These are phyloP conservation scores for Drosophila arizonae DNA, from an alignment of 1,140 invertebrate genomes.

Conservation along the genomic window DNA sequence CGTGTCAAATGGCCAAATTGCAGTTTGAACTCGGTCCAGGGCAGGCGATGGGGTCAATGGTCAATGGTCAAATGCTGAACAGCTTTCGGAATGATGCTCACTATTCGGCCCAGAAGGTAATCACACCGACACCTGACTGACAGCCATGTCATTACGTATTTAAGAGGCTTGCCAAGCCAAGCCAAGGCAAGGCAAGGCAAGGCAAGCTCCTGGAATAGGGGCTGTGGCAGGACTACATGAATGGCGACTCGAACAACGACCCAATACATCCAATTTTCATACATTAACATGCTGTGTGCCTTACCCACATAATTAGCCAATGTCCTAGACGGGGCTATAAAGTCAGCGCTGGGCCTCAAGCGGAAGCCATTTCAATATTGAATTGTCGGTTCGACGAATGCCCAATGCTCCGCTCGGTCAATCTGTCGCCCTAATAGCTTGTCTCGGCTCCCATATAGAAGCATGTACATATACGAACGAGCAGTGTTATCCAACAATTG, in stretches of 20 bases:
- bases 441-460: not conserved
- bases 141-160: slow-evolving; percentile 36
- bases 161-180: slow-evolving; percentile 4
- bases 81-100: not conserved
- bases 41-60: not conserved
- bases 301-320: slow-evolving; percentile 16
- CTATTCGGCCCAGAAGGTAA: slow-evolving; percentile 23
- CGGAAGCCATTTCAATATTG: slow-evolving; percentile 31
- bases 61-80: not conserved
- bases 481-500: not conserved
- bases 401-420: not conserved
- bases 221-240: not conserved
- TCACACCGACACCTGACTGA: slow-evolving; percentile 38
- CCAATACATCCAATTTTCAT: not conserved
- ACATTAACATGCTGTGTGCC: not conserved
- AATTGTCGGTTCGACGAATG: slow-evolving; percentile 7
- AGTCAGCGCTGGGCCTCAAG: not conserved
- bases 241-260: not conserved
- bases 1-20: slow-evolving; percentile 14
- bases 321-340: not conserved
- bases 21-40: slow-evolving; percentile 13
- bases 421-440: not conserved
- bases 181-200: not conserved
- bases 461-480: too few relatives aligned
- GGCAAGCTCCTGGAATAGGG: too few relatives aligned